phyloP scores from a whole-genome alignment of 2,113 vertebrate species.

The Psammodynastes pulverulentus region DNA sequence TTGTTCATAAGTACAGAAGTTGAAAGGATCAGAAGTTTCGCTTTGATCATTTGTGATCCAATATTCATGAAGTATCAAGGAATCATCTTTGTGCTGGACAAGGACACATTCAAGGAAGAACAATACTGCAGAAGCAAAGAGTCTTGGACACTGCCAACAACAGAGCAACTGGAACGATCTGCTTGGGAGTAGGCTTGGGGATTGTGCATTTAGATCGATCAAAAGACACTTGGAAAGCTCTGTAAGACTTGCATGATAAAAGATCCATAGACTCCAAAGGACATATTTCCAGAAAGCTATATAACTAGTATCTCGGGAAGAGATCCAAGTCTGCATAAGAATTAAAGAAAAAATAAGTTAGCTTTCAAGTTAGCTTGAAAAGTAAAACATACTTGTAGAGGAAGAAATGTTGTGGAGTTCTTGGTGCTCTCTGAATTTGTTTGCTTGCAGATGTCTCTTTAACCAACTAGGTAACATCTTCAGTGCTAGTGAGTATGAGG shows the following conservation, averaged over 20 bases:
- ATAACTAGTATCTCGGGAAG: not conserved
- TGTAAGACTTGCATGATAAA: not conserved
- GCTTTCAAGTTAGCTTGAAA: not conserved
- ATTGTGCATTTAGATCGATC: not conserved
- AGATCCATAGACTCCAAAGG: not conserved
- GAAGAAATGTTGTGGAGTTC: not conserved
- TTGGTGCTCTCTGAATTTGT: not conserved
- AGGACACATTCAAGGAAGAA: not conserved
- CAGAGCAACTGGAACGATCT: not conserved
- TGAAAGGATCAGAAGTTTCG: not conserved
- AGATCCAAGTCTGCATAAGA: not conserved
- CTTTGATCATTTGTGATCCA: not conserved
- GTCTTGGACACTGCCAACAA: not conserved
- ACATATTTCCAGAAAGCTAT: not conserved
- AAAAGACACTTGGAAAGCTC: not conserved
- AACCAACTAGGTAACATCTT: not conserved
- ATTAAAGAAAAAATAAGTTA: not conserved
- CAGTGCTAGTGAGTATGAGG: not conserved
- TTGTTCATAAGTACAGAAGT: not conserved
- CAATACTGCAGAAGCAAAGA: not conserved
- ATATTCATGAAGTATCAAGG: not conserved
- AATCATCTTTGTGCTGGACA: not conserved
- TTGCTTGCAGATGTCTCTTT: not conserved
- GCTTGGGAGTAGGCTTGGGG: not conserved
- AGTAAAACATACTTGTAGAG: not conserved